A percentile compares a stretch with the other conserved stretches of the same genome.
These are phyloP conservation scores for Pelodytes ibericus DNA, from an alignment of 2,797 vertebrate genomes.

Conservation along the genomic window DNA sequence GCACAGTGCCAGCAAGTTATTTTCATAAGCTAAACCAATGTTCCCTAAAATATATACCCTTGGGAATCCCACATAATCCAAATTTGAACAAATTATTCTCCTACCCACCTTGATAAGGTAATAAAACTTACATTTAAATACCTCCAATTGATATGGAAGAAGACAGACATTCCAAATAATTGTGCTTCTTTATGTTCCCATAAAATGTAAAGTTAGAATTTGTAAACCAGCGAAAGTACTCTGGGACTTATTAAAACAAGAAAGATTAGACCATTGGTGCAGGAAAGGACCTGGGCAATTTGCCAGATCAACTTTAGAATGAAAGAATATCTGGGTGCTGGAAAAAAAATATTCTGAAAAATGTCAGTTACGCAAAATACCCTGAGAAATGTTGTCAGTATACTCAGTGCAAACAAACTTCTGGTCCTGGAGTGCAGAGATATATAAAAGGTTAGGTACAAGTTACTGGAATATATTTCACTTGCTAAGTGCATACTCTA, in stretches of 20 bases:
- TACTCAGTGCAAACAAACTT: not conserved
- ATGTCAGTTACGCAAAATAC: slow-evolving; percentile 4
- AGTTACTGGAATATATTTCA: not conserved
- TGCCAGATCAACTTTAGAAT: slow-evolving; percentile 17
- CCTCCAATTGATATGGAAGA: not conserved
- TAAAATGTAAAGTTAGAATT: slow-evolving; percentile 11
- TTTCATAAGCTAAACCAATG: too few species aligned
- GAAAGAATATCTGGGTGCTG: slow-evolving; percentile 10
- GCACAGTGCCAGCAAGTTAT: too few species aligned
- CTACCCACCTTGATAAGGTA: too few species aligned
- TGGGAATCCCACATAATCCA: too few species aligned
- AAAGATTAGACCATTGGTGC: not conserved
- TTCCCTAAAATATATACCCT: too few species aligned
- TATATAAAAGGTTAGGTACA: not conserved
- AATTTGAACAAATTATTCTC: too few species aligned
- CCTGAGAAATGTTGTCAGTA: not conserved
- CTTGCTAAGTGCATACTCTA: too few species aligned
- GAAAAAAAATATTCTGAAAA: not conserved
- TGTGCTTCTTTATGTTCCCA: not conserved
- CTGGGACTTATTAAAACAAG: slow-evolving; percentile 9
- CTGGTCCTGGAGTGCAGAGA: not conserved
- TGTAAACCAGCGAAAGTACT: slow-evolving; percentile 1
- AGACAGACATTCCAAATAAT: not conserved
- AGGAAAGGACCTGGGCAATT: not conserved
- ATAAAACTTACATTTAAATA: not conserved